Evolutionary conservation across 1,140 invertebrate species (phyloP).

Genomic region (Mamestra configurata): DNA sequence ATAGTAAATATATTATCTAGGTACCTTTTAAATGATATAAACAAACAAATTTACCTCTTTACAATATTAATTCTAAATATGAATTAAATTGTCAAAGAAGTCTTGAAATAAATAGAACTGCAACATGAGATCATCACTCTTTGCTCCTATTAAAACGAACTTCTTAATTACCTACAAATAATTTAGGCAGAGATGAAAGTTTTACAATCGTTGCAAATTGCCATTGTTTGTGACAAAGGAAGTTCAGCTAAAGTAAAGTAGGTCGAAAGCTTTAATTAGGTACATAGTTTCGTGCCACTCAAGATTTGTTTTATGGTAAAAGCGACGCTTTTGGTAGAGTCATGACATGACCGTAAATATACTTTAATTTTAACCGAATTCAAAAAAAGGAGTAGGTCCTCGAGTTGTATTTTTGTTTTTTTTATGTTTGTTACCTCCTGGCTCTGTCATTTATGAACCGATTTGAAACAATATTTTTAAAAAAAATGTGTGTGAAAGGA

Average conservation of each 20-base stretch:
- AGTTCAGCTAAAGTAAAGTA: not conserved
- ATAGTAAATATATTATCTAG: no score
- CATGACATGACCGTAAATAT: not conserved
- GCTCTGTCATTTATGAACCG: no score
- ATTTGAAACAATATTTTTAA: no score
- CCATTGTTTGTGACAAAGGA: constrained; percentile 23
- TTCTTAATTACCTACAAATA: constrained; percentile 38
- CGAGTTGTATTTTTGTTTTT: no score
- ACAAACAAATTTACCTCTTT: no score
- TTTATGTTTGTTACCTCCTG: no score
- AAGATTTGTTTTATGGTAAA: not conserved
- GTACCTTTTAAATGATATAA: no score
- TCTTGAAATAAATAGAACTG: constrained; percentile 10
- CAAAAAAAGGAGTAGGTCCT: no score
- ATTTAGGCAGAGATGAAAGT: constrained; percentile 42
- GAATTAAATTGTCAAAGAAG: not conserved
- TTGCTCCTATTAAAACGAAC: not conserved
- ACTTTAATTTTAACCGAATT: no score
- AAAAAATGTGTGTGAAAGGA: no score
- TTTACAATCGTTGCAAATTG: constrained; percentile 39
- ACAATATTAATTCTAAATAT: not conserved
- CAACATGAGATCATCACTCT: not conserved
- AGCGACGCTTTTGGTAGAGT: not conserved
- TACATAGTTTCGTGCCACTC: not conserved
- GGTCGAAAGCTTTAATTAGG: not conserved